Evolutionary conservation across 2,797 vertebrate species (phyloP), one percentile per base, ranked within the genome.

Genomic region (Syngnathus rostellatus): DNA sequence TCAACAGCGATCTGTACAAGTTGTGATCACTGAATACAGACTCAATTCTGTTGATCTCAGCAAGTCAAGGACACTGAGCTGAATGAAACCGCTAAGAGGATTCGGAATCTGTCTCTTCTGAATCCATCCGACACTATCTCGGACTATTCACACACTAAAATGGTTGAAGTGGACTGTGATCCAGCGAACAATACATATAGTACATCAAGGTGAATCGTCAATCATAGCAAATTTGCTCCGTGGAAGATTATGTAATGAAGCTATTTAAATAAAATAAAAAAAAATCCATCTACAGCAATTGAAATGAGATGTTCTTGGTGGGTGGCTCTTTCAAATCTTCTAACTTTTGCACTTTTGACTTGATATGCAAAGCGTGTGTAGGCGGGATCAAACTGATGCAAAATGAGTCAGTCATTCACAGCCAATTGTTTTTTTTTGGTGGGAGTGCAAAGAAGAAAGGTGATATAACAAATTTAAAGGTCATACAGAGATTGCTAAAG

Each of bases 321-420:
- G 37, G 63, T 12, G 31, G 31, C 8, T 21, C 2, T 64, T 53
- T 64, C 12, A 64, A 38, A 39, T 64, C 53, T 17, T 77, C 43
- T 54, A 67, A 69, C 62, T 68, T 31, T 63, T 72, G 64, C 43
- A 66, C 72, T 73, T 71, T 68, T 74, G 65, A 77, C 70, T 76
- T 74, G 68, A 68, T 57, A 72, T 19, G 6, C 65, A 63, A 53
- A 65, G 25, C 39, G 65, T 66, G 41, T 65, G 71, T 72, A 16
- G 77, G 70, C 19, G 6, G 57, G 17, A 65, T 69, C 63, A 48
- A 62, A 71, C 57, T 58, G 9, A 45, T 45, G 55, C 63, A 63
- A 61, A 43, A 39, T 43, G 40, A 62, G n/a, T 62, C 60, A 25
- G n/a, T 62, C 60, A 25, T n/a, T 14, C 40, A 62, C 60, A 57